Evolutionary conservation across 2,797 vertebrate genomes (phyloP), one percentile per base, ranked within the genome.

Genomic region (Pipistrellus nathusii): DNA sequence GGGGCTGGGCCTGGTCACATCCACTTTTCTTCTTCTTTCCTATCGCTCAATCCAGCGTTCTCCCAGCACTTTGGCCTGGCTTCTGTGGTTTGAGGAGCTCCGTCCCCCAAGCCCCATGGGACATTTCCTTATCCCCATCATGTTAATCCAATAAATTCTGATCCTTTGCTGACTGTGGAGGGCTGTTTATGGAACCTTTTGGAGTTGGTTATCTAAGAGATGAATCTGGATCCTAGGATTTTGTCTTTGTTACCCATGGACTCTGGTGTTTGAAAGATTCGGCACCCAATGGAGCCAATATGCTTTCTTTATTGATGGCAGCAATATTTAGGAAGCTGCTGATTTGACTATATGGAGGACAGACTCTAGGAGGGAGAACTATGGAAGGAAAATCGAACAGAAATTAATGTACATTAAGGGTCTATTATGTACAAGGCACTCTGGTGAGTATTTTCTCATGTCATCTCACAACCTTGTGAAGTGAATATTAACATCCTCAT

Each of bases 241-340:
- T 85, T 57, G 68, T 41, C 10, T 32, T 71, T 59, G 20, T 38
- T 80, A 41, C 62, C 71, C 46, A 11, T 8, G 21, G 62, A 62
- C 48, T 81, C 59, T 84, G 73, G 59, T 30, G 20, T 94, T 93
- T 17, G 86, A 87, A 83, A 86, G 20, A 64, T 38, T 23, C 30
- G 48, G 64, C n/a, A 66, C 46, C 51, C 44, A 27, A 8, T 25
- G 6, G 18, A 55, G 77, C 4, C 38, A 72, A 9, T 3, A 10
- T 6, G 41, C 12, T 41, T 48, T 38, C 69, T 69, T 71, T 78
- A 64, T 83, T 48, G 30, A 84, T 75, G 46, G 30, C 51, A 53
- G 57, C 35, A 30, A 14, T 75, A 25, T 85, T 78, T 69, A 73
- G 48, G 71, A 90, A 93, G 75, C 68, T 73, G 71, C 35, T 2